phyloP scores from a whole-genome alignment of 2,113 vertebrate genomes.

The Salvelinus alpinus region DNA sequence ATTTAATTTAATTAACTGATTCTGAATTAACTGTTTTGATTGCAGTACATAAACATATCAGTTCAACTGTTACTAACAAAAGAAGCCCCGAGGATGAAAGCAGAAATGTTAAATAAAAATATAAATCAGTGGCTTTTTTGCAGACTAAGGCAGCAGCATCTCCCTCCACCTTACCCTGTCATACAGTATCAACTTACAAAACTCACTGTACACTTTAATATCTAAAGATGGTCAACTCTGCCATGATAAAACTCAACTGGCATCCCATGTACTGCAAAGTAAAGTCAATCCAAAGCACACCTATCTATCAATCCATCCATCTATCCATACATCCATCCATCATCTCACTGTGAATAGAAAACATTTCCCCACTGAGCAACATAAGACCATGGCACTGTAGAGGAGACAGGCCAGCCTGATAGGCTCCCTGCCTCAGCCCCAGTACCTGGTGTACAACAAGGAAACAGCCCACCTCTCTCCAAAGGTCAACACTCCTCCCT shows the following conservation, averaged over 20 bases:
- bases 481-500: not conserved
- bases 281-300: not conserved
- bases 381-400: not conserved
- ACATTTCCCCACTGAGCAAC: not conserved
- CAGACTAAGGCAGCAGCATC: not conserved
- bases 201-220: not conserved
- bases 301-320: not conserved
- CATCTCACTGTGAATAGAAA: constrained; percentile 1
- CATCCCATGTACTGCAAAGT: not conserved
- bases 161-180: not conserved
- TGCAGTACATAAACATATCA: not conserved
- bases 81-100: not conserved
- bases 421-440: not conserved
- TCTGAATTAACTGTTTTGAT: not conserved
- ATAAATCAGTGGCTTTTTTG: not conserved
- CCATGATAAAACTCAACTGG: not conserved
- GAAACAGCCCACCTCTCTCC: not conserved
- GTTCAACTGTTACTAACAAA: not conserved
- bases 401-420: not conserved
- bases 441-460: no score
- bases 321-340: not conserved
- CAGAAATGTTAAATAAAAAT: not conserved
- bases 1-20: not conserved
- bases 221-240: not conserved
- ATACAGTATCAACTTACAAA: not conserved